A percentile compares a stretch with the other conserved stretches of the same genome.
Conservation (phyloP, 2,113 vertebrate species). For the Erythrolamprus reginae region DNA sequence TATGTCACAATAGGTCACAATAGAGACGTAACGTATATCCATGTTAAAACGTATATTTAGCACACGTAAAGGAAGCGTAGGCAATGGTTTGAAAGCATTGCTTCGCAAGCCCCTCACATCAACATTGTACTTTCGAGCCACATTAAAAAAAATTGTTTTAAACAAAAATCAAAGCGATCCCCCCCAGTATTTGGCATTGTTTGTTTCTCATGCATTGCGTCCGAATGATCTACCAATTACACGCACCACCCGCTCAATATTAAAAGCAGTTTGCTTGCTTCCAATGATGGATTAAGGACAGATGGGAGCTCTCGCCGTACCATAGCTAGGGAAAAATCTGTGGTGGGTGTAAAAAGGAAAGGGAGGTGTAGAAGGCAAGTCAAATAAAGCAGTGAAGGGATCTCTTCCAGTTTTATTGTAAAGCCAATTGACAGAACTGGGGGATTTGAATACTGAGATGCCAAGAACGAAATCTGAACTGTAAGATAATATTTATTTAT, state of each 20-base stretch:
- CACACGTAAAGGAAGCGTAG: background rate
- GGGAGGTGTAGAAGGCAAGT: background rate
- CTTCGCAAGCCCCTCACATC: background rate
- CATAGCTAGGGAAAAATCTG: background rate
- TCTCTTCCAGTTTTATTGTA: background rate
- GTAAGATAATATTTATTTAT: too few relatives aligned
- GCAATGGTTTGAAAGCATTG: background rate
- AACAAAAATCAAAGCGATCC: too few relatives aligned
- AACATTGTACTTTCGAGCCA: background rate
- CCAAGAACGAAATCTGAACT: background rate
- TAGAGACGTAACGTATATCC: background rate
- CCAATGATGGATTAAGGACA: background rate
- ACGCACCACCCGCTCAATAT: background rate
- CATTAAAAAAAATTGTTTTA: background rate
- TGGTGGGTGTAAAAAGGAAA: background rate
- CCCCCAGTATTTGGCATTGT: fast-evolving
- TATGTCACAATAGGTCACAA: background rate
- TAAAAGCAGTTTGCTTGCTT: background rate
- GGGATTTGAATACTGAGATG: background rate
- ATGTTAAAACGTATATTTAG: background rate
- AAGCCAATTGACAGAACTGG: background rate
- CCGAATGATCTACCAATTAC: background rate
- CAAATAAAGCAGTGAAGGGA: background rate
- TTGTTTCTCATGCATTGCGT: background rate
- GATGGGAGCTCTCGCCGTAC: background rate